These are phyloP conservation scores for Pipa parva DNA, from an alignment of 2,113 vertebrate species.

Conservation along the genomic window DNA sequence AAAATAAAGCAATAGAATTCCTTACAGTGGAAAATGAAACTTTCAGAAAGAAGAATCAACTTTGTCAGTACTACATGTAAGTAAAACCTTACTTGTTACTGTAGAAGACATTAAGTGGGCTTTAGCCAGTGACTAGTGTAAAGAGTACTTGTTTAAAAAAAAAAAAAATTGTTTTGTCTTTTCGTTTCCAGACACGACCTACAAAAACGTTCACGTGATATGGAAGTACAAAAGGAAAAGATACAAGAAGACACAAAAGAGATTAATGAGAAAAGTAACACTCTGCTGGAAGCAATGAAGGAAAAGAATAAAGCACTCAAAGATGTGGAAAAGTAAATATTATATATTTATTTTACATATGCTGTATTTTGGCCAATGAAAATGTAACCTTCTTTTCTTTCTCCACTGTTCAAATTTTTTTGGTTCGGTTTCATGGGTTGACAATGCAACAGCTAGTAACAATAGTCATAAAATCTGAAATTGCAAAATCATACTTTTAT, in stretches of 20 bases:
- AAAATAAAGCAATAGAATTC: constrained; percentile 88
- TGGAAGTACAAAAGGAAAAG: constrained; percentile 78
- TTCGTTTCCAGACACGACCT: constrained; percentile 72
- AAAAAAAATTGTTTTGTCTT: background rate
- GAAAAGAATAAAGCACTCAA: constrained; percentile 79
- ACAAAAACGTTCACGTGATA: constrained; percentile 70
- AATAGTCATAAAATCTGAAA: no score
- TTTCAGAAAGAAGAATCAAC: constrained; percentile 80
- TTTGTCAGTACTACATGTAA: constrained; percentile 90
- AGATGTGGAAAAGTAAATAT: constrained; percentile 82
- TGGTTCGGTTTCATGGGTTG: no score
- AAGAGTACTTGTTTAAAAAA: background rate
- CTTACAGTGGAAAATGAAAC: constrained; percentile 87
- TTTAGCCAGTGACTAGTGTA: no score
- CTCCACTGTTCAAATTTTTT: no score
- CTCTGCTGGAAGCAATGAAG: constrained; percentile 77
- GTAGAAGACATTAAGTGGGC: no score
- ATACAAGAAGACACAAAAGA: constrained; percentile 81
- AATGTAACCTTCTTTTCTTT: no score
- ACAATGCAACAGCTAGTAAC: no score
- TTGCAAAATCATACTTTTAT: no score
- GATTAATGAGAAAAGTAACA: constrained; percentile 74
- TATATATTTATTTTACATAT: background rate
- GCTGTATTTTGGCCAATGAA: background rate
- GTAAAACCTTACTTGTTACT: constrained; percentile 57